Percentiles rank a stretch among this genome's conserved stretches.
These are phyloP conservation scores for Volucella bombylans DNA, from an alignment of 2,888 invertebrate species.

Conservation along the genomic window DNA sequence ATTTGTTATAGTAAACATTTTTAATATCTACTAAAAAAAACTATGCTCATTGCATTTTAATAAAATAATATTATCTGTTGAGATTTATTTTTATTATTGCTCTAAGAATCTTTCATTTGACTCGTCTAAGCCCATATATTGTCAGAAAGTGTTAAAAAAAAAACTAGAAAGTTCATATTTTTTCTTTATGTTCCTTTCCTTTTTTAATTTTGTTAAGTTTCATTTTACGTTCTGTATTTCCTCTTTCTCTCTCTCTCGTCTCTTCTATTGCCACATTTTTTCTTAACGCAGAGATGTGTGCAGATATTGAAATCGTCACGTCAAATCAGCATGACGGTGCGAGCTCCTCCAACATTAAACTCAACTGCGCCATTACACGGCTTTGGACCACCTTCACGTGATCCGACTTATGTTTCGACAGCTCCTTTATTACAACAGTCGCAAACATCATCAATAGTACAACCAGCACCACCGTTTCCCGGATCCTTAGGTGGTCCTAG, in stretches of 20 bases:
- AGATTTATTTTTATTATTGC: too few relatives aligned
- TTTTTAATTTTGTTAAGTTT: conserved; percentile 28
- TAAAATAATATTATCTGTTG: too few relatives aligned
- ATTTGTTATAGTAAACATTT: too few relatives aligned
- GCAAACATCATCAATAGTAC: conserved; percentile 75
- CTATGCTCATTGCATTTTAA: too few relatives aligned
- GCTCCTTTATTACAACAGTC: conserved; percentile 80
- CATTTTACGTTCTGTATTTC: conserved; percentile 70
- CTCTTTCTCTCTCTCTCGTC: conserved; percentile 81
- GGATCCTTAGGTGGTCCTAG: conserved; percentile 81
- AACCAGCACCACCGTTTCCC: conserved; percentile 75
- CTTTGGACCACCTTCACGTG: conserved; percentile 82
- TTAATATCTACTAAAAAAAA: too few relatives aligned
- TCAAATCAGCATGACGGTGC: conserved; percentile 94
- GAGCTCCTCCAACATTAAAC: conserved; percentile 86
- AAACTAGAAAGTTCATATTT: neutral
- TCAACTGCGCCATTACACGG: conserved; percentile 87
- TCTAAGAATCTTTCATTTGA: too few relatives aligned
- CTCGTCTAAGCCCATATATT: neutral
- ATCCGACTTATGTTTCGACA: conserved; percentile 82
- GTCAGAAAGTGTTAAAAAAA: neutral
- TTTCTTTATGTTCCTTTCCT: conserved; percentile 21
- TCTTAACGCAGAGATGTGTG: conserved; percentile 83
- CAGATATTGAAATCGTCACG: conserved; percentile 95
- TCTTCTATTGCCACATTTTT: conserved; percentile 83